phyloP scores from a whole-genome alignment of 2,113 vertebrate genomes.

The Progne subis region DNA sequence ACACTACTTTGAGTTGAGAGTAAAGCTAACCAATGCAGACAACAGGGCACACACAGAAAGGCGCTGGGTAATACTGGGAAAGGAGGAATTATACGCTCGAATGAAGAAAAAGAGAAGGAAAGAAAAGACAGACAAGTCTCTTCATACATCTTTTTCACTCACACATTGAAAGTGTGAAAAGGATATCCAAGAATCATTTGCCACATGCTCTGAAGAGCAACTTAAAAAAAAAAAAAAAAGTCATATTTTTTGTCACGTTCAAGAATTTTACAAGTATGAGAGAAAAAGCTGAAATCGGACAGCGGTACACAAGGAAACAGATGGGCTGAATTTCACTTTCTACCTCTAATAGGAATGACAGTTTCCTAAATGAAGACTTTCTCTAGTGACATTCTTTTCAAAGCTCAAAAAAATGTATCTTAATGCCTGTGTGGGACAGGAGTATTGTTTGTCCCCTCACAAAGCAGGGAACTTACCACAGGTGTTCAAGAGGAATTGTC shows the following conservation, averaged over 20 bases:
- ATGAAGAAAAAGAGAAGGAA: neutral
- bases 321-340: slow-evolving; percentile 13
- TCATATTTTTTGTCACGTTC: slow-evolving; percentile 7
- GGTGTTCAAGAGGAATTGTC: neutral
- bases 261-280: slow-evolving; percentile 19
- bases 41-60: neutral
- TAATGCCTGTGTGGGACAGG: neutral
- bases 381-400: neutral
- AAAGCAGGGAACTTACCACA: neutral
- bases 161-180: neutral
- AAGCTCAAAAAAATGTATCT: neutral
- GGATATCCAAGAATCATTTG: neutral
- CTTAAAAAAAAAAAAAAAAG: neutral
- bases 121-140: neutral
- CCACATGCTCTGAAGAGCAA: slow-evolving; percentile 17
- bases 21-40: neutral
- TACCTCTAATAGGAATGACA: slow-evolving; percentile 13
- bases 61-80: neutral
- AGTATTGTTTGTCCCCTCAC: neutral
- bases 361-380: neutral
- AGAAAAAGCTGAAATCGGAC: slow-evolving; percentile 48
- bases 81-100: rapidly evolving
- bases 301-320: neutral
- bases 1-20: neutral
- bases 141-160: slow-evolving; percentile 22